A percentile compares a stretch with the other conserved stretches of the same genome.
phyloP scores from a whole-genome alignment of 2,888 invertebrate species.

The Tetropium fuscum region DNA sequence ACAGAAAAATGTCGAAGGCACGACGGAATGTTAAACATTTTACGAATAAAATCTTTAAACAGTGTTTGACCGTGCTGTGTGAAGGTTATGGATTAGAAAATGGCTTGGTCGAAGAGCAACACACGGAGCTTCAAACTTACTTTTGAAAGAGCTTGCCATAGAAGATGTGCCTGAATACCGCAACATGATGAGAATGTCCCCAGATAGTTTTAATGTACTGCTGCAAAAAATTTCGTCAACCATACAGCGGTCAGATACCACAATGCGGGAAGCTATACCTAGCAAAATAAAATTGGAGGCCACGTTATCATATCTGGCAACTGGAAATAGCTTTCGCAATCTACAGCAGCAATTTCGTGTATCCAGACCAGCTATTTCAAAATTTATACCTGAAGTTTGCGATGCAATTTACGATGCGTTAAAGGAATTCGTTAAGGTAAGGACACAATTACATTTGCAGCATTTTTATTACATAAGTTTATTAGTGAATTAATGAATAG shows the following conservation, averaged over 20 bases:
- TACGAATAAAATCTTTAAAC: too few species aligned
- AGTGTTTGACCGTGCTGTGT: too few species aligned
- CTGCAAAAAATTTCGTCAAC: slow-evolving; percentile 15
- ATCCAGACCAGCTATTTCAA: slow-evolving; percentile 42
- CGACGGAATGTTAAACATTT: too few species aligned
- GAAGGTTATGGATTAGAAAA: slow-evolving; percentile 46
- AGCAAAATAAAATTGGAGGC: slow-evolving; percentile 49
- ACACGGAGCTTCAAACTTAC: slow-evolving; percentile 45
- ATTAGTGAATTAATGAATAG: too few species aligned
- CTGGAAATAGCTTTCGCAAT: slow-evolving; percentile 39
- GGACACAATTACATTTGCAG: too few species aligned
- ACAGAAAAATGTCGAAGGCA: too few species aligned
- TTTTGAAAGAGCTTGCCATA: slow-evolving; percentile 15
- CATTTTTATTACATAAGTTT: too few species aligned
- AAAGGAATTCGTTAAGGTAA: slow-evolving; percentile 15
- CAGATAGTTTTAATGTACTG: slow-evolving; percentile 13
- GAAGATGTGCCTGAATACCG: slow-evolving; percentile 19
- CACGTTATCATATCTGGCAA: slow-evolving; percentile 51
- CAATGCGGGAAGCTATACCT: slow-evolving; percentile 25
- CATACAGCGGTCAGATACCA: slow-evolving; percentile 22
- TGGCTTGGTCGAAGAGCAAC: slow-evolving; percentile 47
- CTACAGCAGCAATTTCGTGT: slow-evolving; percentile 50
- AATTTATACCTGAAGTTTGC: slow-evolving; percentile 46
- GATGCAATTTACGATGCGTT: slow-evolving; percentile 36
- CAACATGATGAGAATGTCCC: slow-evolving; percentile 21